Base-by-base conservation (phyloP, 2,113 vertebrate species). In the Macrotis lagotis region DNA sequence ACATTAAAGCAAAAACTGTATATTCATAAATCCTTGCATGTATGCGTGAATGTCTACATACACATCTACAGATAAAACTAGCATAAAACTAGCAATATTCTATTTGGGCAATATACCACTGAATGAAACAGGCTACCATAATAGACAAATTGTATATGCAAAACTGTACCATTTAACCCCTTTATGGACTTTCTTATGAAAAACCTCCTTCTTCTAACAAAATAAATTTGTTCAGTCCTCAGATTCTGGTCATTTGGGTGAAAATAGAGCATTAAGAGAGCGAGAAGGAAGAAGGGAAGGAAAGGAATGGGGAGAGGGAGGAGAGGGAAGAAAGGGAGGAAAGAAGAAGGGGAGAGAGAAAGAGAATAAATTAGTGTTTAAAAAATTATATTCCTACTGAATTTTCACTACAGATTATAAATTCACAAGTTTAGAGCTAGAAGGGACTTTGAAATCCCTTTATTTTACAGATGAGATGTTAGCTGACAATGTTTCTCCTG, bases 1-100 rank as follows among this genome's bases (percentile, higher is more conserved):
- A 50, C 24, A 48, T 90, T 95, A 92, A 94, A 93, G 93, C 48
- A 95, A 97, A 94, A 74, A 7, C 51, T 31, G 10, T 14, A 94
- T 90, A n/a, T 47, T 22, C 5, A 94, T 95, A 92, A 48, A 94
- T 94, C 48, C 95, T n/a, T 94, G 91, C 24, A 53, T 50, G 28
- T 50, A 66, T 55, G 22, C 91, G 50, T 95, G 53, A 19, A 9
- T 5, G 50, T 89, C 53, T 12, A 8, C 48, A 89, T 92, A 83
- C 88, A 89, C 92, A 37, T 95, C 37, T 47, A 92, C 50, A 19
- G 92, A 52, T 55, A 11, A 90, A 95, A 95, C 74, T 55, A 74
- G 44, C 26, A 52, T 92, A 52, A 93, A 74, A 92, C n/a, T 92
- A 88, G 90, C 51, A 83, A 95, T 95, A 95, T 90, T 26, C 9